Evolutionary conservation across 2,113 vertebrate genomes (phyloP).

Genomic region (Oophaga pumilio): DNA sequence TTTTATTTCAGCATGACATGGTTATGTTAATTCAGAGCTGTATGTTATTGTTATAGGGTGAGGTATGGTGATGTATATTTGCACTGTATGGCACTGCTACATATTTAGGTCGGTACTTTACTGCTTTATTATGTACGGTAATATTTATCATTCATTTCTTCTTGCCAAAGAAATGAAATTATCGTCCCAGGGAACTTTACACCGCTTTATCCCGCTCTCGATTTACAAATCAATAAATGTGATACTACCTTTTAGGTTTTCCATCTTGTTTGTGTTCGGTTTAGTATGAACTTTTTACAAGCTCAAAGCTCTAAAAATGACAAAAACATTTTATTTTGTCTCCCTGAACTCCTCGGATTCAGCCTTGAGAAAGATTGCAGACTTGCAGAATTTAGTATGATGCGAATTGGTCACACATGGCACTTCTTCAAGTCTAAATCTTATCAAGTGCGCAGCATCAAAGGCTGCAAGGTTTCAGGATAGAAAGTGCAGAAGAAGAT

Average conservation of each 20-base stretch:
- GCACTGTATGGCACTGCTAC: not conserved
- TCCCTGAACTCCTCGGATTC: not conserved
- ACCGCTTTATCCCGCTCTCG: not conserved
- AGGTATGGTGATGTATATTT: too few relatives aligned
- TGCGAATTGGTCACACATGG: constrained; percentile 1
- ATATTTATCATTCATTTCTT: not conserved
- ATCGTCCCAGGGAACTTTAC: not conserved
- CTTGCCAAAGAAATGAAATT: too few relatives aligned
- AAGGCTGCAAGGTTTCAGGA: not conserved
- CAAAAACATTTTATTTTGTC: not conserved
- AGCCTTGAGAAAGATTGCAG: constrained; percentile 8
- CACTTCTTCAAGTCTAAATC: not conserved
- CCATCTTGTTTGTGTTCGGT: not conserved
- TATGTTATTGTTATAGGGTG: too few relatives aligned
- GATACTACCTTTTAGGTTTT: not conserved
- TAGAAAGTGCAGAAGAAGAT: not conserved
- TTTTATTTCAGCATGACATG: too few relatives aligned
- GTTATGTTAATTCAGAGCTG: too few relatives aligned
- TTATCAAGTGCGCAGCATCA: not conserved
- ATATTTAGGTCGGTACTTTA: not conserved
- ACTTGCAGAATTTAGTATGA: not conserved
- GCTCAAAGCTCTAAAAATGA: not conserved
- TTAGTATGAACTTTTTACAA: not conserved
- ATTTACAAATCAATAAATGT: not conserved
- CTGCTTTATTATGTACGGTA: not conserved